A percentile compares a stretch with the other conserved stretches of the same genome.
Conservation (phyloP, 2,888 invertebrate species). For the Meandrusa payeni region DNA sequence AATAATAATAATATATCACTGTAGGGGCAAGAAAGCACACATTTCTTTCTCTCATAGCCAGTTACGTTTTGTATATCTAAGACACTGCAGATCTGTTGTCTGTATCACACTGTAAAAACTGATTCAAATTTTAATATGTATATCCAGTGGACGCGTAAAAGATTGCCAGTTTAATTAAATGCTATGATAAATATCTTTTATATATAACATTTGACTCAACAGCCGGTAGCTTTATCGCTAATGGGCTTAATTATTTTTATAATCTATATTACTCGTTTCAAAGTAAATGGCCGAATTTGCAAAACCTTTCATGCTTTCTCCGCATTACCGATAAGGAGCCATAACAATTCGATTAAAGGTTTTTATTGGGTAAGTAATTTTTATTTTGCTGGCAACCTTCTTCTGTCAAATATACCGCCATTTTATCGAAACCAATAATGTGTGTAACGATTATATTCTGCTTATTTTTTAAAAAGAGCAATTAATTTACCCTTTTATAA, state of each 20-base stretch:
- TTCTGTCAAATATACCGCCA: not conserved
- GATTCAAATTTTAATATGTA: too few species aligned
- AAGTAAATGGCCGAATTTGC: slow-evolving; percentile 1
- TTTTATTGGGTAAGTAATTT: not conserved
- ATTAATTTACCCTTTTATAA: too few species aligned
- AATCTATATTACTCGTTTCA: slow-evolving; percentile 1
- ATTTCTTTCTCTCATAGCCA: too few species aligned
- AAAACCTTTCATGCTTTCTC: slow-evolving; percentile 14
- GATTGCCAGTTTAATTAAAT: too few species aligned
- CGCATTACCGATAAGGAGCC: slow-evolving; percentile 3
- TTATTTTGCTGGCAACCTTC: not conserved
- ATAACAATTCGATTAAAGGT: not conserved
- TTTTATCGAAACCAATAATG: not conserved
- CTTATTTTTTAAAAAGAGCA: too few species aligned
- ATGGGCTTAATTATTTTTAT: slow-evolving; percentile 13
- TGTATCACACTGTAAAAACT: too few species aligned
- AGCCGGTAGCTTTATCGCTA: slow-evolving; percentile 2
- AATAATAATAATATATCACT: too few species aligned
- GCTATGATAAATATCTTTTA: slow-evolving; percentile 1
- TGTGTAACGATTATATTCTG: too few species aligned
- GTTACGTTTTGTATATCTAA: too few species aligned
- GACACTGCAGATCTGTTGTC: too few species aligned
- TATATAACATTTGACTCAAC: not conserved
- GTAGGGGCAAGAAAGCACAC: too few species aligned
- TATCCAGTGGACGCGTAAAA: too few species aligned